Base-by-base conservation (phyloP, 2,113 vertebrate genomes). In the Steatornis caripensis region DNA sequence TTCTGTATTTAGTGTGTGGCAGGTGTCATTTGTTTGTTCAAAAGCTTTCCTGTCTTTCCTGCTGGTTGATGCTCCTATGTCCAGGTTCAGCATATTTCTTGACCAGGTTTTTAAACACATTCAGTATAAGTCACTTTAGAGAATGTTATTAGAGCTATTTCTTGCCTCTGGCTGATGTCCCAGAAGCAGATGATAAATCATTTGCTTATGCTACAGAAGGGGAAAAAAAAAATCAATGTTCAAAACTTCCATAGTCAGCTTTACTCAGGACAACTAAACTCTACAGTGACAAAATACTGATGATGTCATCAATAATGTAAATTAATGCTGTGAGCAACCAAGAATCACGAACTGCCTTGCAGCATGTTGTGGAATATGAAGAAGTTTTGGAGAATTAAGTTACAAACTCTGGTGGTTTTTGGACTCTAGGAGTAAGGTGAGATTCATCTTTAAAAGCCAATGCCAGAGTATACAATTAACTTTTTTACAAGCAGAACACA, bases 161-260 rank as follows among this genome's bases (percentile, higher is more conserved):
- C 72, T 71, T 87, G 66, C 54, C 90, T 91, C 68, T 84, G 22
- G 90, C 43, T 78, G 89, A 71, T 84, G 66, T 86, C 95, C 80
- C 62, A 65, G 78, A 84, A 90, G 69, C 89, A 88, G 66, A 88
- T 64, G 61, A 93, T 91, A 96, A 96, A 96, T 95, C 89, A 92
- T 37, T 68, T 0, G 9, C 46, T 86, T 76, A 43, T 34, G 30
- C 54, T 85, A 61, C 64, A 89, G 68, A 94, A 62, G 11, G 20
- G 20, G 0, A 6, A 27, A 53, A 84, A 90, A 89, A 90, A 84
- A 79, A 97, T 90, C 68, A 43, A 92, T 95, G 69, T 43, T 88
- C 62, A 64, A 81, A 97, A 93, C 74, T 83, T 96, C 91, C n/a
- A n/a, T 15, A 93, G 93, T 96, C 95, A 96, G 93, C 93, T 95